Conservation (phyloP, 1,140 invertebrate genomes). For the Cyclargus thomasi region DNA sequence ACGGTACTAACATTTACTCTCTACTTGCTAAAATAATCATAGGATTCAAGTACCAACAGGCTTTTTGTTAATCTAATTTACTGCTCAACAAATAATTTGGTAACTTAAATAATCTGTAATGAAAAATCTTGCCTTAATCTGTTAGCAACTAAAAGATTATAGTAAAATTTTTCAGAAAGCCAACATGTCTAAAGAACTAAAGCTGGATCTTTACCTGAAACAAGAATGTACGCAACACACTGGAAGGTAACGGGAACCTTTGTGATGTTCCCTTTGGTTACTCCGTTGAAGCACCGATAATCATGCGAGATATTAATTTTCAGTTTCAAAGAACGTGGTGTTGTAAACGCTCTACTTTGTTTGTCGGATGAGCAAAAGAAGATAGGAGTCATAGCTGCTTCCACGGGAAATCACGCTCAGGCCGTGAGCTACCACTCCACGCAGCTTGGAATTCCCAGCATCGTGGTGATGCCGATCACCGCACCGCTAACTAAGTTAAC, state of each 20-base stretch:
- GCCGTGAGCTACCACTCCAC: constrained; percentile 38
- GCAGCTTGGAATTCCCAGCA: constrained; percentile 36
- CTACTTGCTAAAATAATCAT: background rate
- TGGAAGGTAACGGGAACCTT: constrained; percentile 33
- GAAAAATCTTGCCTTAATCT: too few relatives aligned
- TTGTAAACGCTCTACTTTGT: constrained; percentile 34
- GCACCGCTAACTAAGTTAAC: constrained; percentile 39
- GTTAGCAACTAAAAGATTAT: too few relatives aligned
- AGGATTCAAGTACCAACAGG: too few relatives aligned
- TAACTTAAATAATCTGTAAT: background rate
- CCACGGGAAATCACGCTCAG: constrained; percentile 40
- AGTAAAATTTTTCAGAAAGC: constrained; percentile 23
- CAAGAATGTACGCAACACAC: background rate
- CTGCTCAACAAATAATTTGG: too few relatives aligned
- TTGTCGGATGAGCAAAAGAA: constrained; percentile 39
- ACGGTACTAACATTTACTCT: constrained; percentile 26
- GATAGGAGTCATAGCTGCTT: constrained; percentile 38
- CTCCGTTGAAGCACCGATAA: background rate
- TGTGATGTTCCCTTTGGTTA: constrained; percentile 36
- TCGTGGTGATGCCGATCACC: constrained; percentile 37
- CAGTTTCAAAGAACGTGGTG: constrained; percentile 46
- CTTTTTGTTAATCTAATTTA: too few relatives aligned
- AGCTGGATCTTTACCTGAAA: constrained; percentile 33
- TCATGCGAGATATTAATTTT: constrained; percentile 13
- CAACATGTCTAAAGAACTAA: constrained; percentile 37